A percentile compares a stretch with the other conserved stretches of the same genome.
Conservation (phyloP, 2,113 vertebrate species). For the Bambusicola thoracicus region DNA sequence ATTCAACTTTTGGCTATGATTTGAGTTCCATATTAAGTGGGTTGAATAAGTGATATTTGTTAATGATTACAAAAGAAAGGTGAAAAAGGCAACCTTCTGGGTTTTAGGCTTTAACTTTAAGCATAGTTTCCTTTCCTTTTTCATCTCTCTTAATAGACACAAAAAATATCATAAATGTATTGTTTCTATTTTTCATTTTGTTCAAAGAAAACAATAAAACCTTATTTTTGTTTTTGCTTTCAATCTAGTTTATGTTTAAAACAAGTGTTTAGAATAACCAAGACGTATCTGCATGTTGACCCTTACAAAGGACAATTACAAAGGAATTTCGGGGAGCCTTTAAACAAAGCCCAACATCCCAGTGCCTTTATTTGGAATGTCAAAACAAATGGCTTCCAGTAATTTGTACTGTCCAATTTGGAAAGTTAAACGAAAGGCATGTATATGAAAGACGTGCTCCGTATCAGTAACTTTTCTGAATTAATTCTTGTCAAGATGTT, state of each 20-base stretch:
- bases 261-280: not conserved
- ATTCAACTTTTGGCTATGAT: not conserved
- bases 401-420: not conserved
- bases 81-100: not conserved
- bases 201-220: not conserved
- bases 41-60: accelerated
- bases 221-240: not conserved
- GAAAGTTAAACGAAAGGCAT: not conserved
- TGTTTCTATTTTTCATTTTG: not conserved
- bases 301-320: too few relatives aligned
- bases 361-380: not conserved
- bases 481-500: not conserved
- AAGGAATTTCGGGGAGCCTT: not conserved
- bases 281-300: not conserved
- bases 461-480: not conserved
- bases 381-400: not conserved
- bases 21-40: not conserved
- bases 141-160: not conserved
- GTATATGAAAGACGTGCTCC: not conserved
- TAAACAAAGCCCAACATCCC: not conserved
- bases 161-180: not conserved
- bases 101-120: not conserved
- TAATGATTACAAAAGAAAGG: not conserved
- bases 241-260: not conserved
- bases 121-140: not conserved